Conservation (phyloP, 2,113 vertebrate species). For the Carassius carassius region DNA sequence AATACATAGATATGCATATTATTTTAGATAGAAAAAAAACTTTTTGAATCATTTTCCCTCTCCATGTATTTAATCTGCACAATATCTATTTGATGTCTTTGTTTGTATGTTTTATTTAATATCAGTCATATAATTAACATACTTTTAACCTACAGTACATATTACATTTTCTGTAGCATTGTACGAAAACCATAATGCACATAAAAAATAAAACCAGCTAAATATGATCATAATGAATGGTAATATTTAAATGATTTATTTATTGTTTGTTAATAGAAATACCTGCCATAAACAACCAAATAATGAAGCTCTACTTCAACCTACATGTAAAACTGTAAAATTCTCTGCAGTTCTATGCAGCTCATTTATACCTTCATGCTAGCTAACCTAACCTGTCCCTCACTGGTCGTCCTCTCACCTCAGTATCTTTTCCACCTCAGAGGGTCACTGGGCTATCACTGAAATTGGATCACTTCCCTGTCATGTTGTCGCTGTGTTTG, state of each 20-base stretch:
- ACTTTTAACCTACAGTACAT: too few relatives aligned
- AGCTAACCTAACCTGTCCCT: background rate
- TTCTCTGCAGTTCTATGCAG: background rate
- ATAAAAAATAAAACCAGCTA: too few relatives aligned
- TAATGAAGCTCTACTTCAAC: too few relatives aligned
- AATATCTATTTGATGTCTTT: too few relatives aligned
- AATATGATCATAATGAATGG: too few relatives aligned
- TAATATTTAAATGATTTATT: too few relatives aligned
- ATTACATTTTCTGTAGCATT: background rate
- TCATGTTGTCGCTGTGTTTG: constrained; percentile 72
- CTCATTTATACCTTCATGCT: background rate
- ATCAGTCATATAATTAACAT: too few relatives aligned
- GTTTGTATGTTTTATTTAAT: too few relatives aligned
- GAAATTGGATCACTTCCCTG: constrained; percentile 74
- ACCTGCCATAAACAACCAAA: too few relatives aligned
- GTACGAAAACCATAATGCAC: background rate
- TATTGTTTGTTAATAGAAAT: too few relatives aligned
- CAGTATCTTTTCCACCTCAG: constrained; percentile 59
- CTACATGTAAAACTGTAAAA: too few relatives aligned
- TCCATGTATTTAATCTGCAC: background rate
- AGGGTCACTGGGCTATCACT: constrained; percentile 70
- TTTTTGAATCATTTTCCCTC: background rate
- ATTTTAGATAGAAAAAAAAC: background rate
- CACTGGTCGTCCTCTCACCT: constrained; percentile 58
- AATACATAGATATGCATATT: background rate